Percentiles rank a stretch among this genome's conserved stretches.
Conservation (phyloP, 1,140 invertebrate species). For the Planococcus citri region DNA sequence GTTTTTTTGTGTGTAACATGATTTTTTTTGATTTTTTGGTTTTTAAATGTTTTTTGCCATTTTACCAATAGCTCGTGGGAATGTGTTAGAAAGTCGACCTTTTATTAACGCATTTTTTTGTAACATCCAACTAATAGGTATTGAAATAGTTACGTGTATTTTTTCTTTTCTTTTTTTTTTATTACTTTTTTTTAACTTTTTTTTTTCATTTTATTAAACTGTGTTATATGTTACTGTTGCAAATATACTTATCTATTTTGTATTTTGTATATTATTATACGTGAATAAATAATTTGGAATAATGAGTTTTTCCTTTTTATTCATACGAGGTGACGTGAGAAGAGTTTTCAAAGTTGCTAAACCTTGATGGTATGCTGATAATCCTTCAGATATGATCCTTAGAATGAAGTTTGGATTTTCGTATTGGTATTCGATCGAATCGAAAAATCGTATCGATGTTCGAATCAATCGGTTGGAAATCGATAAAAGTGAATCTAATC, state of each 20-base stretch:
- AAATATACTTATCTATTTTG: constrained; percentile 18
- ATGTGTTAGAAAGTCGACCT: background rate
- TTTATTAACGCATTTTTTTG: constrained; percentile 10
- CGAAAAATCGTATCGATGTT: too few species aligned
- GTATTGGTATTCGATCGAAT: too few species aligned
- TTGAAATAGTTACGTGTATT: background rate
- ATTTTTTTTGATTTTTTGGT: too few species aligned
- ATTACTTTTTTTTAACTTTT: background rate
- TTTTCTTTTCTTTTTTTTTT: constrained; percentile 5
- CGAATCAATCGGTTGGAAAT: too few species aligned
- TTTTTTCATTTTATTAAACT: constrained; percentile 2
- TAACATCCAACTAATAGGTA: background rate
- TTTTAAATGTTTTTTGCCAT: too few species aligned
- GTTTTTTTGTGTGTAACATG: too few species aligned
- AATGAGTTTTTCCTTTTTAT: background rate
- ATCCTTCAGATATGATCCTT: too few species aligned
- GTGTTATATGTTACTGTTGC: constrained; percentile 18
- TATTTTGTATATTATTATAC: constrained; percentile 16
- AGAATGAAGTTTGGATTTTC: too few species aligned
- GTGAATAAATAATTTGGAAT: constrained; percentile 12
- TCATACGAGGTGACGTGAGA: background rate
- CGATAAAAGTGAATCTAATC: too few species aligned
- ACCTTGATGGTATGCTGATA: too few species aligned
- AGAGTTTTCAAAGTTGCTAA: too few species aligned
- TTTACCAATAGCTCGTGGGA: background rate